Percentiles rank a stretch among this genome's conserved stretches.
Evolutionary conservation across 2,888 invertebrate genomes (phyloP).

Genomic region (Sipha maydis): DNA sequence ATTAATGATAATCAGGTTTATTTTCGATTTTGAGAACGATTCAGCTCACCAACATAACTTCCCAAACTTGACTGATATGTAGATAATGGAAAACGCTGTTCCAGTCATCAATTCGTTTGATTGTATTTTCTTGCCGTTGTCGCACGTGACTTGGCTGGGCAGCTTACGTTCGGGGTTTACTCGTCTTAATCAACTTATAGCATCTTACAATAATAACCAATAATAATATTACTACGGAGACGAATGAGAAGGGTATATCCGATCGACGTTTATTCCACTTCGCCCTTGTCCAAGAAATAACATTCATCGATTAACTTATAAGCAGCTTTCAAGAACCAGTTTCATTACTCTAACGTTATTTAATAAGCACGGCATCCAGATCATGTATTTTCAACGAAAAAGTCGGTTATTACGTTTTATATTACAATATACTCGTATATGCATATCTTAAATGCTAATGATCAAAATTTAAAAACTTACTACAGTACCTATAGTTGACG

Average conservation of each 20-base stretch:
- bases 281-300: background rate
- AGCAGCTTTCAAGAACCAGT: constrained; percentile 10
- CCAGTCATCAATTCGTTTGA: background rate
- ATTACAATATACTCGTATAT: background rate
- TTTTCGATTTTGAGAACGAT: background rate
- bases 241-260: background rate
- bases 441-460: background rate
- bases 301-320: background rate
- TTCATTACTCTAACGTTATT: background rate
- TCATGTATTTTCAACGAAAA: background rate
- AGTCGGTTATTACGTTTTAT: background rate
- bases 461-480: constrained; percentile 18
- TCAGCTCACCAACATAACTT: background rate
- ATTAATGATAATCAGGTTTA: background rate
- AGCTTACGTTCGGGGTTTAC: constrained; percentile 11
- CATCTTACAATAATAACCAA: background rate
- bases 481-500: background rate
- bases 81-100: background rate
- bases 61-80: background rate
- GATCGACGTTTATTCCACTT: constrained; percentile 8
- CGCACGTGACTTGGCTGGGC: background rate
- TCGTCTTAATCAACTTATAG: constrained; percentile 10
- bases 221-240: background rate
- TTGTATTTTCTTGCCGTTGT: background rate
- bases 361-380: background rate